phyloP scores from a whole-genome alignment of 2,113 vertebrate species.

The Chamaea fasciata region DNA sequence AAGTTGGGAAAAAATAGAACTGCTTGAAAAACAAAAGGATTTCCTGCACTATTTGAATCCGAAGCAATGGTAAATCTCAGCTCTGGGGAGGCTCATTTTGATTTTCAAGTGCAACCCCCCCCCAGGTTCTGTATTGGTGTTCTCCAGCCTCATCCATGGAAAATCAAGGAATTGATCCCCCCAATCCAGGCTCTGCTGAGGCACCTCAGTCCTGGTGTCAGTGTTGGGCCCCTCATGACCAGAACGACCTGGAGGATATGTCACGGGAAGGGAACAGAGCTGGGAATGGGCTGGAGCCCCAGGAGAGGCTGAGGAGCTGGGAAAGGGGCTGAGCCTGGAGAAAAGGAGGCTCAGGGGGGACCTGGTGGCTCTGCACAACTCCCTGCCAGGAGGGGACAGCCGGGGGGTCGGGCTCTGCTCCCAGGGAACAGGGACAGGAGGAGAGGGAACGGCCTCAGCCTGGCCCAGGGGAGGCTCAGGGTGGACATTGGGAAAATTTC shows the following conservation, averaged over 20 bases:
- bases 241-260: rapidly evolving
- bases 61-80: not conserved
- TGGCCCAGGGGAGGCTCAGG: not conserved
- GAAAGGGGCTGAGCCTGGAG: not conserved
- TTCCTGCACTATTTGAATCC: not conserved
- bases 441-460: not conserved
- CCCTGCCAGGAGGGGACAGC: not conserved
- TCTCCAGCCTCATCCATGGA: not conserved
- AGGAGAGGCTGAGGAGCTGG: not conserved
- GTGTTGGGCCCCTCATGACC: not conserved
- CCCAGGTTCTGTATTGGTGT: not conserved
- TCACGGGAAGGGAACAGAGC: rapidly evolving
- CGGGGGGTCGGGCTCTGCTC: not conserved
- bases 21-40: not conserved
- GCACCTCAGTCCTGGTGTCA: not conserved
- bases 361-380: not conserved
- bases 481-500: not conserved
- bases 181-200: not conserved
- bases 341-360: not conserved
- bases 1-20: not conserved
- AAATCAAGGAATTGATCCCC: not conserved
- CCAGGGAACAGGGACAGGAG: not conserved
- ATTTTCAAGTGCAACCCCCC: not conserved
- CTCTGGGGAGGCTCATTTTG: not conserved
- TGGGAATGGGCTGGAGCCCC: not conserved